Base-by-base conservation (phyloP, 2,888 invertebrate species). In the Geophilus truncorum region DNA sequence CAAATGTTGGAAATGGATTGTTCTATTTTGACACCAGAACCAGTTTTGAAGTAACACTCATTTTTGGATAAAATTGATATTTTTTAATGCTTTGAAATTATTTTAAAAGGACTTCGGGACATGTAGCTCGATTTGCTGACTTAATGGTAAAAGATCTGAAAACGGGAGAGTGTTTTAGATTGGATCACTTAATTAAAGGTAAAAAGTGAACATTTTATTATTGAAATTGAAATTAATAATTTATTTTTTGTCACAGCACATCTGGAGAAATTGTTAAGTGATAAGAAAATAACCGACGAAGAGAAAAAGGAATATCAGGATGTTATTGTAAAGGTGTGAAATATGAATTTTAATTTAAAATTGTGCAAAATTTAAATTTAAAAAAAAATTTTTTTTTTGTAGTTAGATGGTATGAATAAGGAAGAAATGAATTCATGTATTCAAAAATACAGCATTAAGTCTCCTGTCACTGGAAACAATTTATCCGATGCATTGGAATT, bases 1-100 rank as follows among this genome's bases (percentile, higher is more conserved):
- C 95, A 97, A 87, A 98, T 99, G 98, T 89, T 99, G 80, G 98
- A 99, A 88, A 97, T 99, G 6, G 98, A 98, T 86, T 98, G 98
- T 86, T 96, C 98, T 0, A 94, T 98, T 86, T 88, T 99, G 79
- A 99, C 99, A 0, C 99, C 98, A 0, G 99, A 99, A 86, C 92
- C 94, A 12, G 98, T 99, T 0, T 89, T 99, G 10, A 97, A 97
- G 91, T 92, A 57, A 81, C 15, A 75, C 9, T 28, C 25, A n/a
- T 28, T 10, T 75, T n/a, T 70, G n/a, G 2, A 25, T 28, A 12
- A 9, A 5, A 15, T 28, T 12, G 10, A 25, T 70, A 15, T 30
- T n/a, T 6, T 0, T 5, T 25, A 30, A 23, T 75, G 76, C 9
- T 32, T 15, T 30, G 6, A 1, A n/a, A 1, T 30, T 28, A 75